Conservation (phyloP, 2,797 vertebrate species). For the Streptopelia turtur region DNA sequence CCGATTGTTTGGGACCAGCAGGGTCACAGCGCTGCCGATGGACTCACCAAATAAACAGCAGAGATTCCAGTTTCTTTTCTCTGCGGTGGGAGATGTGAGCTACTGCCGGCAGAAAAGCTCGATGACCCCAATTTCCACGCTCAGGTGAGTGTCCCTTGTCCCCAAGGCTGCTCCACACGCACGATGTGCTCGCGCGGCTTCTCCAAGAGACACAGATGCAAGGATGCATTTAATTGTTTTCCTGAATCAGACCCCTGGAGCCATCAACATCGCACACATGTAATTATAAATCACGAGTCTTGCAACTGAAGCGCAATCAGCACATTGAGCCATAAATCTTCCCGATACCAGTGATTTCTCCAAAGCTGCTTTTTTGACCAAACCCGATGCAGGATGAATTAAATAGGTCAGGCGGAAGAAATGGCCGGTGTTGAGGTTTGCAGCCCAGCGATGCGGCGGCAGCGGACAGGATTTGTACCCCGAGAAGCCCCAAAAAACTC, state of each 20-base stretch:
- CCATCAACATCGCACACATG: not conserved
- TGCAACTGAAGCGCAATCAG: not conserved
- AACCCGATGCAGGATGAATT: not conserved
- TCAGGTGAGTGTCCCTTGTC: not conserved
- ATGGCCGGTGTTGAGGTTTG: not conserved
- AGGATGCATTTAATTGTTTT: not conserved
- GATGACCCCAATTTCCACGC: not conserved
- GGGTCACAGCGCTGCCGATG: not conserved
- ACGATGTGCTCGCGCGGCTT: not conserved
- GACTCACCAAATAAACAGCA: not conserved
- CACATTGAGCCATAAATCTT: not conserved
- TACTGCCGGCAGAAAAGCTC: fast-evolving
- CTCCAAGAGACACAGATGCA: not conserved
- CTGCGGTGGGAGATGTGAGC: not conserved
- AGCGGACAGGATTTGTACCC: not conserved
- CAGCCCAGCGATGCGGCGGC: not conserved
- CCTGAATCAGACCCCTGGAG: not conserved
- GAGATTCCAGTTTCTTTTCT: not conserved
- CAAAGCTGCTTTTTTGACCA: not conserved
- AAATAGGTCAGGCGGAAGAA: not conserved
- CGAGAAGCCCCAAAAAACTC: not conserved
- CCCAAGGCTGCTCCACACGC: not conserved
- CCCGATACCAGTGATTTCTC: not conserved
- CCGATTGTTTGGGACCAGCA: not conserved
- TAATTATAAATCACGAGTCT: not conserved